phyloP scores from a whole-genome alignment of 2,797 vertebrate species.

The Anolis apletophallus region DNA sequence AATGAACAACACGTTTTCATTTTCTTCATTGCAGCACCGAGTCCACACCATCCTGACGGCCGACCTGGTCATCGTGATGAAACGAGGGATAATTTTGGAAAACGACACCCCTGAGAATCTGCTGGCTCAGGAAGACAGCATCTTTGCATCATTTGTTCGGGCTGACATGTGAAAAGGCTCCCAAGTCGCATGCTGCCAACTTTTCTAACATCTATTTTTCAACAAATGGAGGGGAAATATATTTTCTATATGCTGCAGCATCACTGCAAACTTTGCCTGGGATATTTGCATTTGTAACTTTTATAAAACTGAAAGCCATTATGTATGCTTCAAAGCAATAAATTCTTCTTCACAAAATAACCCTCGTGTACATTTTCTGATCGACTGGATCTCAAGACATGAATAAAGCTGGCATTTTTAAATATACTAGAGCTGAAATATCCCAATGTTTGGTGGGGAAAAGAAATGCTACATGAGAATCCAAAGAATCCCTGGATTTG shows the following conservation, averaged over 20 bases:
- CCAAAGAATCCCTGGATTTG: not conserved
- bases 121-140: constrained; percentile 89
- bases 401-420: constrained; percentile 29
- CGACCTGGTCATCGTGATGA: constrained; percentile 97
- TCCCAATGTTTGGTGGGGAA: constrained; percentile 45
- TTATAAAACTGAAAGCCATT: constrained; percentile 53
- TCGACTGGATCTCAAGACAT: constrained; percentile 38
- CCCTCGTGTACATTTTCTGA: not conserved
- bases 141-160: constrained; percentile 95
- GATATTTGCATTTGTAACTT: constrained; percentile 39
- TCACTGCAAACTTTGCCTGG: constrained; percentile 35
- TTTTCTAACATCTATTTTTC: constrained; percentile 41
- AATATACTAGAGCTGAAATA: constrained; percentile 20
- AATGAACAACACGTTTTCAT: constrained; percentile 1
- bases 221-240: constrained; percentile 16
- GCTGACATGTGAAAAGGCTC: constrained; percentile 90
- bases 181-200: not conserved
- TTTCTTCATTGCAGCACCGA: constrained; percentile 85
- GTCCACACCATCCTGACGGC: constrained; percentile 97
- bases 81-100: constrained; percentile 94
- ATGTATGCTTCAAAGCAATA: constrained; percentile 61
- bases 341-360: constrained; percentile 53
- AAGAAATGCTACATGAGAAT: constrained; percentile 43
- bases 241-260: constrained; percentile 49
- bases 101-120: constrained; percentile 92